A percentile compares a stretch with the other conserved stretches of the same genome.
Conservation (phyloP, 2,888 invertebrate species). For the Apamea crenata region DNA sequence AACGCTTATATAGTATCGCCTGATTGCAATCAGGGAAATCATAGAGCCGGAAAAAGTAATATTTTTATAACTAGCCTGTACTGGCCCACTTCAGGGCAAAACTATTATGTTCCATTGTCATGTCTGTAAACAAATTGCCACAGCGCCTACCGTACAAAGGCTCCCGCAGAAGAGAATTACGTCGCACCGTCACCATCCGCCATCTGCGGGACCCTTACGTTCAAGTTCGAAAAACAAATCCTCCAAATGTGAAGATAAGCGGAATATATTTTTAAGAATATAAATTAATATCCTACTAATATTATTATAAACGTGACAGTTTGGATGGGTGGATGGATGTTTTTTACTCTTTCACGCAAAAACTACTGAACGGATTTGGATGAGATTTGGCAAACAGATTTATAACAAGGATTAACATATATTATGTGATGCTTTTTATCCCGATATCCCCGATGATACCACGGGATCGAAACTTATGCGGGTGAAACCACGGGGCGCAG, state of each 20-base stretch:
- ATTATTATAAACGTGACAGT: too few species aligned
- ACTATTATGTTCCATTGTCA: neutral
- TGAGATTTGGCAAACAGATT: too few species aligned
- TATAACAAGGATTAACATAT: too few species aligned
- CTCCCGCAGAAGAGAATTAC: neutral
- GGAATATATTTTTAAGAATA: neutral
- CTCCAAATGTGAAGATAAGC: neutral
- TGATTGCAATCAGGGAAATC: neutral
- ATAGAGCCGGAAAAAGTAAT: too few species aligned
- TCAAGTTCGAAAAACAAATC: neutral
- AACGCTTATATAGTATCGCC: neutral
- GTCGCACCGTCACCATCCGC: neutral
- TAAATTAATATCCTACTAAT: neutral
- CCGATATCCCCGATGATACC: too few species aligned
- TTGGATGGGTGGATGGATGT: too few species aligned
- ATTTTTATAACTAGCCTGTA: neutral
- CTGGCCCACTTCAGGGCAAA: neutral
- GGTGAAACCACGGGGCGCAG: too few species aligned
- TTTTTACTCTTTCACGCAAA: too few species aligned
- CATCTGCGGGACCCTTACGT: neutral
- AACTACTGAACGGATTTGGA: too few species aligned
- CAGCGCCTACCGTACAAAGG: neutral
- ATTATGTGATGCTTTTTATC: too few species aligned
- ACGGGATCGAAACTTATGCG: too few species aligned
- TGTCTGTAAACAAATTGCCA: neutral